Conservation (phyloP, 2,113 vertebrate species). For the Peromyscus maniculatus region DNA sequence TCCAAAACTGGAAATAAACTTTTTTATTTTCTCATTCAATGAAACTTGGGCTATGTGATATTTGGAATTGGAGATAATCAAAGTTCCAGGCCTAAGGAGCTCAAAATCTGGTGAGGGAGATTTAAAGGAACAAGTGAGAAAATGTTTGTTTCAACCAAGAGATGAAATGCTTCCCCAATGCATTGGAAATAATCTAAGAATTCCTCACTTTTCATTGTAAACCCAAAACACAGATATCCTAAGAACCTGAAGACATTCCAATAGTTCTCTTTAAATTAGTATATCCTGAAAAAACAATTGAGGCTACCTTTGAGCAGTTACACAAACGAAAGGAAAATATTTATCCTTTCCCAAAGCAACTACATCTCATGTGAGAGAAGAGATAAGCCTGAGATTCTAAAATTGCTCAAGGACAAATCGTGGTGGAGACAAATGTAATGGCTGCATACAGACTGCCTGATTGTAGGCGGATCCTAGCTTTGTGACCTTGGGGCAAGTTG, state of each 20-base stretch:
- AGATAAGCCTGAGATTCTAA: not conserved
- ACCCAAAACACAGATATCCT: not conserved
- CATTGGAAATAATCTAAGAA: not conserved
- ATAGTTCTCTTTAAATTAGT: slow-evolving; percentile 1
- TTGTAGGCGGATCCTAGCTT: not conserved
- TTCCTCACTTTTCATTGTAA: not conserved
- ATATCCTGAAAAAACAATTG: not conserved
- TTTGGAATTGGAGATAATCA: not conserved
- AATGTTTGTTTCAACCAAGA: not conserved
- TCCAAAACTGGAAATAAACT: slow-evolving; percentile 20
- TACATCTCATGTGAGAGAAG: not conserved
- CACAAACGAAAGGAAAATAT: not conserved
- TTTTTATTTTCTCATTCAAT: not conserved
- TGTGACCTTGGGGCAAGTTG: not conserved
- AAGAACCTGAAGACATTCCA: slow-evolving; percentile 14
- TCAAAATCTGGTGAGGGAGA: not conserved
- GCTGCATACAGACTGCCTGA: not conserved
- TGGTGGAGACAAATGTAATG: not conserved
- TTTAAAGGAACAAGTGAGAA: not conserved
- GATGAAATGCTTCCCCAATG: not conserved
- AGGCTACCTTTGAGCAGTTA: not conserved
- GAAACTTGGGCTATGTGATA: slow-evolving; percentile 13
- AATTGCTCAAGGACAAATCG: not conserved
- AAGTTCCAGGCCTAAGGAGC: not conserved
- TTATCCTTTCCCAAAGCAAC: not conserved